phyloP scores from a whole-genome alignment of 37 sponge, comb jelly and placozoan genomes.

The Mnemiopsis leidyi region DNA sequence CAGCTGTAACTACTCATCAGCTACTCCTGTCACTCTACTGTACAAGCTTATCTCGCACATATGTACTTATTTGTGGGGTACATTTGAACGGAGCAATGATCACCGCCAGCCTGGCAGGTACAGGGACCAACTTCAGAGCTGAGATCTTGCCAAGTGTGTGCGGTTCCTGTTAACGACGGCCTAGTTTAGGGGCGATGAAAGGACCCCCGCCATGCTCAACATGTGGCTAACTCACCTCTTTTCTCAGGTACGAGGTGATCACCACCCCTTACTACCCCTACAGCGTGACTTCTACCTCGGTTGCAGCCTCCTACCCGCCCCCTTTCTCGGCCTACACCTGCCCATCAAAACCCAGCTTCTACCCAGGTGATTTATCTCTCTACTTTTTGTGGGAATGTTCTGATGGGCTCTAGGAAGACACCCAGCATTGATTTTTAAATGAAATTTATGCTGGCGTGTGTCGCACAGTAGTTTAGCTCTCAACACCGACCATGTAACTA shows the following conservation, averaged over 20 bases:
- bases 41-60: not conserved
- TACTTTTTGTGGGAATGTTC: too few relatives aligned
- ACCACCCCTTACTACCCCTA: slow-evolving; percentile 10
- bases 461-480: not conserved
- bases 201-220: not conserved
- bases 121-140: not conserved
- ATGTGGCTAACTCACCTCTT: not conserved
- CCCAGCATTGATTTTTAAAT: not conserved
- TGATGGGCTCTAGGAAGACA: too few relatives aligned
- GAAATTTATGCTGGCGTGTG: not conserved
- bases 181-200: not conserved
- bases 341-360: not conserved
- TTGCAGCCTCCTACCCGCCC: not conserved
- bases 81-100: not conserved
- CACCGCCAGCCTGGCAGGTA: not conserved
- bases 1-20: not conserved
- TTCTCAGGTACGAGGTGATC: not conserved
- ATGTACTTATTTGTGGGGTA: not conserved
- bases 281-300: not conserved
- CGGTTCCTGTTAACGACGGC: not conserved
- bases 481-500: not conserved
- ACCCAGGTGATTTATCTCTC: not conserved
- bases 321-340: not conserved
- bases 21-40: not conserved
- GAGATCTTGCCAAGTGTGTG: not conserved